These are phyloP conservation scores for Crocuta crocuta DNA, from an alignment of 2,113 vertebrate species.

Conservation along the genomic window DNA sequence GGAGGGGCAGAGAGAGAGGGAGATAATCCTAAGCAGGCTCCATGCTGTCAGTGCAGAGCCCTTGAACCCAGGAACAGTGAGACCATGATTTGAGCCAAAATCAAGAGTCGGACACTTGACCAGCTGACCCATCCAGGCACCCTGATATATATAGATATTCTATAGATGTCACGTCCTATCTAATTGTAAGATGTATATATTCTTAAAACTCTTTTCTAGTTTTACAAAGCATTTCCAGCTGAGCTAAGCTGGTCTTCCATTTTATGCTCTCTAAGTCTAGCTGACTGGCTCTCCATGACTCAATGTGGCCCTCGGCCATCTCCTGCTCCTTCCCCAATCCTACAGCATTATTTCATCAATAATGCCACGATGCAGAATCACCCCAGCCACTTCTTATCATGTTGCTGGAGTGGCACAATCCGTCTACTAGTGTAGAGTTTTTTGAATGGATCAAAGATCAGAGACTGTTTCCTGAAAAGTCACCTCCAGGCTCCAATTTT, in stretches of 20 bases:
- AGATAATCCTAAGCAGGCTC: no score
- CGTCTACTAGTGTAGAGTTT: not conserved
- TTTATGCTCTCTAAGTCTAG: not conserved
- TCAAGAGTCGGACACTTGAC: no score
- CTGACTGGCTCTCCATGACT: not conserved
- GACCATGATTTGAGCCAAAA: no score
- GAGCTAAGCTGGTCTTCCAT: not conserved
- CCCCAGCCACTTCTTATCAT: not conserved
- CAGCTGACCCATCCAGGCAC: no score
- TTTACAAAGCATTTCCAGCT: slow-evolving; percentile 9
- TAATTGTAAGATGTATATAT: not conserved
- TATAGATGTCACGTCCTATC: not conserved
- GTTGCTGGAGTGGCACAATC: not conserved
- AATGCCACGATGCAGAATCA: not conserved
- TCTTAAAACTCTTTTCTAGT: slow-evolving; percentile 16
- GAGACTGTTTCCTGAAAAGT: slow-evolving; percentile 60
- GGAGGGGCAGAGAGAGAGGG: no score
- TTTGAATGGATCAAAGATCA: slow-evolving; percentile 50
- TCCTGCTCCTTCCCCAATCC: not conserved
- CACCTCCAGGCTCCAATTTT: slow-evolving; percentile 32
- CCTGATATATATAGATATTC: not conserved
- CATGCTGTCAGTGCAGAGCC: no score
- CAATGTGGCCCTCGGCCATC: accelerated
- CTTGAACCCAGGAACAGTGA: no score
- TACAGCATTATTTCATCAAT: not conserved